A percentile compares a stretch with the other conserved stretches of the same genome.
Conservation (phyloP, 2,888 invertebrate genomes). For the Allygus modestus region DNA sequence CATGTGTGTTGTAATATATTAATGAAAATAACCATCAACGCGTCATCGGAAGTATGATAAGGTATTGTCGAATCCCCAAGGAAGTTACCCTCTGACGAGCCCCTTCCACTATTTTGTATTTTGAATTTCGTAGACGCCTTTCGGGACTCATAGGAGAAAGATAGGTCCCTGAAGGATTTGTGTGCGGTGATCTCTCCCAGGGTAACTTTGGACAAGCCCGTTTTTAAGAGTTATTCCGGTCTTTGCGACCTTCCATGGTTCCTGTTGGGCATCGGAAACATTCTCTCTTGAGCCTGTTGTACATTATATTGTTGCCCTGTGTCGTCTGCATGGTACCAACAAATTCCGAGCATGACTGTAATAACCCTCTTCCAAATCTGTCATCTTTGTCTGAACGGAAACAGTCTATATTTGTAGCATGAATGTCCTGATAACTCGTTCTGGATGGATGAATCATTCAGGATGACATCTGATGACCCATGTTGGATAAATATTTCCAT, state of each 20-base stretch:
- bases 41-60: conserved; percentile 46
- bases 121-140: conserved; percentile 24
- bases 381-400: background rate
- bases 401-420: background rate
- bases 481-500: too few relatives aligned
- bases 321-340: background rate
- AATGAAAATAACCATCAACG: conserved; percentile 47
- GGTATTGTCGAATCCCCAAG: conserved; percentile 13
- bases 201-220: conserved; percentile 38
- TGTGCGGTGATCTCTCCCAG: background rate
- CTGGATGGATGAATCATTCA: too few relatives aligned
- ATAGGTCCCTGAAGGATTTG: background rate
- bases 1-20: conserved; percentile 63
- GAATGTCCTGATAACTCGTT: background rate
- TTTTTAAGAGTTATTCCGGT: background rate
- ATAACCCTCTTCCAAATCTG: background rate
- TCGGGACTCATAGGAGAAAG: conserved; percentile 4
- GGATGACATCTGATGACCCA: too few relatives aligned
- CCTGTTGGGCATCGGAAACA: background rate
- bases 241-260: background rate
- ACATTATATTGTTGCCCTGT: background rate
- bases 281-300: background rate
- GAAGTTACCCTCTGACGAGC: conserved; percentile 17
- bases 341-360: background rate
- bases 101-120: conserved; percentile 29